phyloP scores from a whole-genome alignment of 1,140 invertebrate genomes.

The Hylaeus volcanicus region DNA sequence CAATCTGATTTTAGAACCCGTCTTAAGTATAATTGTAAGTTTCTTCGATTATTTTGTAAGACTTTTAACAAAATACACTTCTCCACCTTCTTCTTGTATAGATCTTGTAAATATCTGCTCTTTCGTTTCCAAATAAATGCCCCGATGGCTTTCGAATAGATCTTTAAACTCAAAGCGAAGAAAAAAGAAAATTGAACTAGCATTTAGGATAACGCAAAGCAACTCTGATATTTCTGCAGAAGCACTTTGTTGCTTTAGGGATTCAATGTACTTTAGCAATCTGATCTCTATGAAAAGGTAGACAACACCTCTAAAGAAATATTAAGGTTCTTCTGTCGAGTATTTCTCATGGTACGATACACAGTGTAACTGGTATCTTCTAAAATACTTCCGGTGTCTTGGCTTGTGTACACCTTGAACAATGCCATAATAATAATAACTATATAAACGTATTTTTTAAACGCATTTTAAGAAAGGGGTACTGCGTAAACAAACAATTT shows the following conservation, averaged over 20 bases:
- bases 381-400: neutral
- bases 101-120: conserved; percentile 42
- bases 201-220: neutral
- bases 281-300: conserved; percentile 14
- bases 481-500: conserved; percentile 13
- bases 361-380: neutral
- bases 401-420: conserved; percentile 40
- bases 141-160: neutral
- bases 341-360: neutral
- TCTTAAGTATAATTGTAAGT: conserved; percentile 42
- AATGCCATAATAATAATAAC: conserved; percentile 36
- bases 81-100: conserved; percentile 38
- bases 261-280: neutral
- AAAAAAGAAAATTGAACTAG: neutral
- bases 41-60: conserved; percentile 14
- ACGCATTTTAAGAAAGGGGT: conserved; percentile 27
- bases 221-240: neutral
- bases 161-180: neutral
- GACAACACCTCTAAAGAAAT: neutral
- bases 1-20: conserved; percentile 40
- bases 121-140: conserved; percentile 29
- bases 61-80: conserved; percentile 18
- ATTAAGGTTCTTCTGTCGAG: neutral
- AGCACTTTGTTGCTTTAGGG: neutral
- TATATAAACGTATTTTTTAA: conserved; percentile 34